phyloP scores from a whole-genome alignment of 2,888 invertebrate genomes.

The Diarsia mendica region DNA sequence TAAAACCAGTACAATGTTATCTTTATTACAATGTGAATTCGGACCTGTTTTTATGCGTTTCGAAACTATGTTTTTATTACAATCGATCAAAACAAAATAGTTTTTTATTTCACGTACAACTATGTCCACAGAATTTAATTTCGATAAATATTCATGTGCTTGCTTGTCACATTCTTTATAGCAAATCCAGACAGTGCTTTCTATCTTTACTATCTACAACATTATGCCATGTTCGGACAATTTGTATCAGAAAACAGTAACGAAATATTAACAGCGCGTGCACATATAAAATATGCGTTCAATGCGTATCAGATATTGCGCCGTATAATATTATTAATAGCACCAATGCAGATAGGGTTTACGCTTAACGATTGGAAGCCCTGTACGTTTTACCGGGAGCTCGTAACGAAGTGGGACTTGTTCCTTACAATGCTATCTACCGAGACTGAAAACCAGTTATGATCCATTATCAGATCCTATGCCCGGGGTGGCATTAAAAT shows the following conservation, averaged over 20 bases:
- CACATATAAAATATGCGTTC: conserved; percentile 72
- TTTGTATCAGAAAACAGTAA: conserved; percentile 64
- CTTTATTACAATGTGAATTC: conserved; percentile 43
- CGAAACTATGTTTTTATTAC: conserved; percentile 37
- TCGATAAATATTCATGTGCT: conserved; percentile 13
- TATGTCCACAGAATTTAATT: conserved; percentile 5
- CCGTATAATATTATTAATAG: conserved; percentile 87
- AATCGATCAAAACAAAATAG: conserved; percentile 32
- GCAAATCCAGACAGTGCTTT: conserved; percentile 33
- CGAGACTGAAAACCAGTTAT: conserved; percentile 86
- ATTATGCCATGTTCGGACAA: conserved; percentile 57
- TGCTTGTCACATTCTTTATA: conserved; percentile 10
- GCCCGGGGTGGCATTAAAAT: conserved; percentile 88
- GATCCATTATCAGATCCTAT: conserved; percentile 88
- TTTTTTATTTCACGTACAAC: conserved; percentile 24
- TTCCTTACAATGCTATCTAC: conserved; percentile 89
- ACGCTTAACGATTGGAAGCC: conserved; percentile 76
- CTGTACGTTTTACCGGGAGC: conserved; percentile 84
- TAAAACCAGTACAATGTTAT: conserved; percentile 44
- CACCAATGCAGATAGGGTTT: conserved; percentile 81
- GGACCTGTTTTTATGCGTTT: conserved; percentile 35
- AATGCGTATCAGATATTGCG: conserved; percentile 83
- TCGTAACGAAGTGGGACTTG: conserved; percentile 87
- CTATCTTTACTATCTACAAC: conserved; percentile 35
- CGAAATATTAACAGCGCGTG: conserved; percentile 64